A percentile compares a stretch with the other conserved stretches of the same genome.
These are phyloP conservation scores for Hyppa rectilinea DNA, from an alignment of 2,888 invertebrate genomes.

Conservation along the genomic window DNA sequence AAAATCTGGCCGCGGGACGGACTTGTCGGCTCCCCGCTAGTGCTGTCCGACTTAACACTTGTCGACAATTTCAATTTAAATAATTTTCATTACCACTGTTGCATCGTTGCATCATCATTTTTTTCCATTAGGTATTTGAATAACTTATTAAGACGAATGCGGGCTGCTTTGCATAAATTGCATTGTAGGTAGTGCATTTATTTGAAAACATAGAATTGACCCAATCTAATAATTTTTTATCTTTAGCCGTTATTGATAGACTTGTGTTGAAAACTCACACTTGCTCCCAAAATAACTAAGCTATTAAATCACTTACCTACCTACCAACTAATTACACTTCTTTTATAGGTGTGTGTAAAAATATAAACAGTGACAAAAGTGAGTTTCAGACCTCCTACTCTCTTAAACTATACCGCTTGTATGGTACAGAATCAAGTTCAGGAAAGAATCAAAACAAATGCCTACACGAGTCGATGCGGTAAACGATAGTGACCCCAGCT, in stretches of 20 bases:
- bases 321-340: background rate
- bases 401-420: background rate
- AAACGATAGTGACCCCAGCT: constrained; percentile 4
- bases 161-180: background rate
- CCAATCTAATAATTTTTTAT: background rate
- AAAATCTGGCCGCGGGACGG: constrained; percentile 82
- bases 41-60: constrained; percentile 73
- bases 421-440: background rate
- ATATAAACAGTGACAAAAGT: background rate
- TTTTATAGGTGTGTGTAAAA: background rate
- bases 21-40: constrained; percentile 76
- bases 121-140: background rate
- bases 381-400: background rate
- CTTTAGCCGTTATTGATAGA: background rate
- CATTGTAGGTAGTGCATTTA: background rate
- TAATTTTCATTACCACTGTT: constrained; percentile 1
- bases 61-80: constrained; percentile 70
- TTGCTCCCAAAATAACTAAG: background rate
- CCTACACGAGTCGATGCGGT: constrained; percentile 3
- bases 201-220: background rate
- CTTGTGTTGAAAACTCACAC: background rate
- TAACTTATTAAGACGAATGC: background rate
- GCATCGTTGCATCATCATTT: background rate
- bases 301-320: too few relatives aligned
- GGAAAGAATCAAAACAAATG: background rate